Evolutionary conservation across 2,888 invertebrate genomes (phyloP).

Genomic region (Strigamia maritima): DNA sequence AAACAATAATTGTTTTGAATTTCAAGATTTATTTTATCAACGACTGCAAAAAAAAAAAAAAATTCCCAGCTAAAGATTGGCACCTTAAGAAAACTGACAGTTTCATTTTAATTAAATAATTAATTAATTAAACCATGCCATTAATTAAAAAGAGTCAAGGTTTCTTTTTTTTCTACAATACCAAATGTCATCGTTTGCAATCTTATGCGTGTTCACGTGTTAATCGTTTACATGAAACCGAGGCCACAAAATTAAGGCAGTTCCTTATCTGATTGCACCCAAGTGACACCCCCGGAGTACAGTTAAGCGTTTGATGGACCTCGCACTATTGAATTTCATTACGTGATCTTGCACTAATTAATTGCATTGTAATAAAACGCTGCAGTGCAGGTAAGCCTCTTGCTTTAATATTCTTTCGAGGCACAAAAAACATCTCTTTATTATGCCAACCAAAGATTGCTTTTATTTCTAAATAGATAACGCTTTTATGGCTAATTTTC

Average conservation of each 20-base stretch:
- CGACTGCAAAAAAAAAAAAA: too few relatives aligned
- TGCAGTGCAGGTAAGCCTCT: background rate
- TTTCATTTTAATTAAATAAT: background rate
- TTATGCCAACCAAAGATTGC: background rate
- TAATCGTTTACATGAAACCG: background rate
- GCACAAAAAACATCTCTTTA: background rate
- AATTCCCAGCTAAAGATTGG: too few relatives aligned
- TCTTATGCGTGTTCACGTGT: background rate
- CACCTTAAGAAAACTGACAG: background rate
- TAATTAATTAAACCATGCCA: background rate
- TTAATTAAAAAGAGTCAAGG: background rate
- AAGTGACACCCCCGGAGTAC: background rate
- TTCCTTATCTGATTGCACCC: constrained; percentile 21
- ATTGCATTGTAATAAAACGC: constrained; percentile 18
- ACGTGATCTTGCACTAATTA: constrained; percentile 6
- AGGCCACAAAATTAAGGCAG: background rate
- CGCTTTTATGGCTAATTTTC: background rate
- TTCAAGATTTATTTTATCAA: too few relatives aligned
- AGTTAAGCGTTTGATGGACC: constrained; percentile 26
- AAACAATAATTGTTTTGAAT: too few relatives aligned
- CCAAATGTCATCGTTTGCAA: background rate
- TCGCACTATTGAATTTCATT: background rate
- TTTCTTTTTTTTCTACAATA: too few relatives aligned
- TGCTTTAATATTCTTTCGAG: constrained; percentile 16
- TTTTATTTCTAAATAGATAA: background rate